phyloP scores from a whole-genome alignment of 2,888 invertebrate species.

The Calliphora vomitoria region DNA sequence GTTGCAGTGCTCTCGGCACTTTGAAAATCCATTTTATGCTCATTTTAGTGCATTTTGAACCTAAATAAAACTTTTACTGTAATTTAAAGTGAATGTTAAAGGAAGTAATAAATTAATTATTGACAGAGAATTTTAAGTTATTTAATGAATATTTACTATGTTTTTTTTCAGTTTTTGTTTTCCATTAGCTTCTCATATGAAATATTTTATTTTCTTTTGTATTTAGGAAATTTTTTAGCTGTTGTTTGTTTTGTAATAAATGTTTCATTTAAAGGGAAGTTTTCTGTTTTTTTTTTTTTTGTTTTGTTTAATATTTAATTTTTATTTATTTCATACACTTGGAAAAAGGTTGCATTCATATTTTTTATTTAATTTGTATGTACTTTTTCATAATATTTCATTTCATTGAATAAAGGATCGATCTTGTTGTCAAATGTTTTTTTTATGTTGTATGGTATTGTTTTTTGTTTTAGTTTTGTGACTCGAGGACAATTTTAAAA shows the following conservation, averaged over 20 bases:
- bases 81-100: conserved; percentile 6
- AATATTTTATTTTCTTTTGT: neutral
- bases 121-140: neutral
- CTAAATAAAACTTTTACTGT: neutral
- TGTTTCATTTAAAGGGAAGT: conserved; percentile 17
- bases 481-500: conserved; percentile 78
- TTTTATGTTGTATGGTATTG: conserved; percentile 30
- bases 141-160: too few relatives aligned
- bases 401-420: conserved; percentile 17
- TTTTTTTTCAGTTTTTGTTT: too few relatives aligned
- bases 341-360: conserved; percentile 3
- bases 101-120: neutral
- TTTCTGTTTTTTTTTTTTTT: conserved; percentile 24
- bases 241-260: conserved; percentile 20
- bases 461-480: conserved; percentile 53
- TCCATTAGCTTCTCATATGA: neutral
- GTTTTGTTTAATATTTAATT: neutral
- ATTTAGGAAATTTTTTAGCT: conserved; percentile 5
- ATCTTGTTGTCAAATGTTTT: conserved; percentile 30
- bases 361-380: neutral
- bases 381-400: too few relatives aligned
- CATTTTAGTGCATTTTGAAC: neutral
- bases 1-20: too few relatives aligned
- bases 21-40: too few relatives aligned
- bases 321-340: conserved; percentile 18